Percentiles rank a stretch among this genome's conserved stretches.
Evolutionary conservation across 2,797 vertebrate genomes (phyloP).

Genomic region (Sardinella longiceps): DNA sequence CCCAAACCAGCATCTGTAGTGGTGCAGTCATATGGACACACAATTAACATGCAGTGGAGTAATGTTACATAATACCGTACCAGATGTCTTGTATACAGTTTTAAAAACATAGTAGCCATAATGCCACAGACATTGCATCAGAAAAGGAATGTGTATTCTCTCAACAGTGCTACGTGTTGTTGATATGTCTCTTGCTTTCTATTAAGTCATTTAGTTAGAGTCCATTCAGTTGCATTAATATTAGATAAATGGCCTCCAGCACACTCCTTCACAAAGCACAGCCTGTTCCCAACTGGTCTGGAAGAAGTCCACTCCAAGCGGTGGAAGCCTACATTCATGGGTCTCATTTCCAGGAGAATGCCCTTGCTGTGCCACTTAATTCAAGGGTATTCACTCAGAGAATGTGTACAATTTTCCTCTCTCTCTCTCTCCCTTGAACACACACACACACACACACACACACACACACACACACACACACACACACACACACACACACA

Average conservation of each 20-base stretch:
- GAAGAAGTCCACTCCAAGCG: not conserved
- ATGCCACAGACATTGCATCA: not conserved
- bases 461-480: not conserved
- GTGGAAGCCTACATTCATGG: not conserved
- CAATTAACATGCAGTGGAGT: not conserved
- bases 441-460: not conserved
- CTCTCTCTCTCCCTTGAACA: not conserved
- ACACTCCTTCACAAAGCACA: not conserved
- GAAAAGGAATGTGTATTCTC: not conserved
- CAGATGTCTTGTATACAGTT: not conserved
- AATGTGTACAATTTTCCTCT: not conserved
- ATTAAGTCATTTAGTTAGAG: not conserved
- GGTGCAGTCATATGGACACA: not conserved
- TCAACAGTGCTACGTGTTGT: not conserved
- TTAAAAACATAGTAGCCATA: no score
- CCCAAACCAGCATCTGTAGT: constrained; percentile 95
- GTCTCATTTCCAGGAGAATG: not conserved
- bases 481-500: not conserved
- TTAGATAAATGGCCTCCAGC: not conserved
- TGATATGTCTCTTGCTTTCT: not conserved
- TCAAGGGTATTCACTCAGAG: constrained; percentile 18
- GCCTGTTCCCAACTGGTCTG: not conserved
- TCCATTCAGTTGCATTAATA: constrained; percentile 7
- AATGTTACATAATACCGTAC: no score
- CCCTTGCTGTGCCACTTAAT: constrained; percentile 20